Percentiles rank a stretch among this genome's conserved stretches.
These are phyloP conservation scores for Antheraea mylitta DNA, from an alignment of 1,140 invertebrate genomes.

Conservation along the genomic window DNA sequence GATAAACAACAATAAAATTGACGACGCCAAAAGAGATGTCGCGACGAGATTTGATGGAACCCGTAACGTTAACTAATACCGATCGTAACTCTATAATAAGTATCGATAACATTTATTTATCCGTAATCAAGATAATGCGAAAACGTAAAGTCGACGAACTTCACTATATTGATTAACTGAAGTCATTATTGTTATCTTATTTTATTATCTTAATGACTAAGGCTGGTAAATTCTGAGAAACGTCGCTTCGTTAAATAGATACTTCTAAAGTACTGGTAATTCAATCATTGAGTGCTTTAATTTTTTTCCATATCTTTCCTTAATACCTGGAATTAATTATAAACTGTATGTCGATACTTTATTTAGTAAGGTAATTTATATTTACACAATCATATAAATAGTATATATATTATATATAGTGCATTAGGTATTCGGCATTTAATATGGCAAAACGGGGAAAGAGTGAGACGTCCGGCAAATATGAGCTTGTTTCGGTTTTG, in stretches of 20 bases:
- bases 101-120: slow-evolving; percentile 13
- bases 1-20: background rate
- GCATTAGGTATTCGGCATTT: too few relatives aligned
- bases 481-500: too few relatives aligned
- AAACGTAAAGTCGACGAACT: slow-evolving; percentile 52
- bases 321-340: background rate
- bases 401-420: too few relatives aligned
- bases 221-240: slow-evolving; percentile 42
- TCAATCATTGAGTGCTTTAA: background rate
- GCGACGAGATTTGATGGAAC: background rate
- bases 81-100: slow-evolving; percentile 9
- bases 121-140: slow-evolving; percentile 36
- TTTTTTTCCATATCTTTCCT: background rate
- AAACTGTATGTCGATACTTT: background rate
- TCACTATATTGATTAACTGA: slow-evolving; percentile 52
- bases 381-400: too few relatives aligned
- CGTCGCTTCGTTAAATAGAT: slow-evolving; percentile 5
- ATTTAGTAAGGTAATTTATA: too few relatives aligned
- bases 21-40: background rate
- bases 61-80: slow-evolving; percentile 6
- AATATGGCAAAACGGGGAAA: too few relatives aligned
- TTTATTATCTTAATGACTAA: slow-evolving; percentile 61
- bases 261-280: background rate
- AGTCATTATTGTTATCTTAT: slow-evolving; percentile 55
- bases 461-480: too few relatives aligned